Conservation (phyloP, 2,797 vertebrate species). For the Thamnophis elegans region DNA sequence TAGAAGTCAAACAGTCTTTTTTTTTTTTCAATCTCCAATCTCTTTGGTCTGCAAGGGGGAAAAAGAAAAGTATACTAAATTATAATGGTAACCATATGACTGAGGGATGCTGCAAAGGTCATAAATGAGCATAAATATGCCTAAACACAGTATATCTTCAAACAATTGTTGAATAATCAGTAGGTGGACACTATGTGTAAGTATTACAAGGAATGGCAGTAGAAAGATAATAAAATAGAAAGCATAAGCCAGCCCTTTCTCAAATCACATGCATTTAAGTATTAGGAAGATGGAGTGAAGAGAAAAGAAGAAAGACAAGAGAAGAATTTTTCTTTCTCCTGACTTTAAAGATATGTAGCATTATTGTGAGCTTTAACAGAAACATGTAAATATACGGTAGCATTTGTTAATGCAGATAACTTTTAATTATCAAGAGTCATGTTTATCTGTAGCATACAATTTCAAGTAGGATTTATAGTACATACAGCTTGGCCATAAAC, state of each 20-base stretch:
- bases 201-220: not conserved
- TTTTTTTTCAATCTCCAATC: not conserved
- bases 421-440: not conserved
- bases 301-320: not conserved
- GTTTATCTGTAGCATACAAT: not conserved
- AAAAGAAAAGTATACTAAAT: not conserved
- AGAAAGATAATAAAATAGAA: not conserved
- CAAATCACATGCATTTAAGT: not conserved
- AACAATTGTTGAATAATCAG: not conserved
- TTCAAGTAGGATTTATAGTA: slow-evolving; percentile 41
- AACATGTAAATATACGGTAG: not conserved
- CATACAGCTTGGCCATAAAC: slow-evolving; percentile 97
- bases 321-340: not conserved
- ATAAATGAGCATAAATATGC: not conserved
- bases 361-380: not conserved
- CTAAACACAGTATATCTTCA: not conserved
- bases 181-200: not conserved
- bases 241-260: not conserved
- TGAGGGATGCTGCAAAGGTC: not conserved
- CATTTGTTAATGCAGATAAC: not conserved
- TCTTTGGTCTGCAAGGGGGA: not conserved
- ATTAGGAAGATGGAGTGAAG: not conserved
- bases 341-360: not conserved
- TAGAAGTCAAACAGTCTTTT: not conserved
- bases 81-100: not conserved